phyloP scores from a whole-genome alignment of 2,888 invertebrate genomes.

The Zygothrica quintamaculata region DNA sequence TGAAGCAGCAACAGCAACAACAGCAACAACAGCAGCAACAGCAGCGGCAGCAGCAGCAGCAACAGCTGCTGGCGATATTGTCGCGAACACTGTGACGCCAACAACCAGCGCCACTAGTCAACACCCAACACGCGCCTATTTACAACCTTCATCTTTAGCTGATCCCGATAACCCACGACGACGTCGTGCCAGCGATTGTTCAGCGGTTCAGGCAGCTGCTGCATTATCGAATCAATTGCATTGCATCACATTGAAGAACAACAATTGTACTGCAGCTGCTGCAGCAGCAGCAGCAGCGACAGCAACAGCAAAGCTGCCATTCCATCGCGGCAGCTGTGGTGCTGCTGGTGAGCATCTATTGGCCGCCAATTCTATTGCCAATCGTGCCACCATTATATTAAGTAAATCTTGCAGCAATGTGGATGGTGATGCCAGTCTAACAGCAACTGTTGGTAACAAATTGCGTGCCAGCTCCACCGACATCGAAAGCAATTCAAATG shows the following conservation, averaged over 20 bases:
- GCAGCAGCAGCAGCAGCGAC: constrained; percentile 65
- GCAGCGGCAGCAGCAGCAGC: constrained; percentile 34
- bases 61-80: constrained; percentile 7
- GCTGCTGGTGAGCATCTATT: constrained; percentile 82
- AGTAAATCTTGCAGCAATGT: constrained; percentile 84
- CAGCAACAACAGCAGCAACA: constrained; percentile 21
- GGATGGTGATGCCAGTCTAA: constrained; percentile 65
- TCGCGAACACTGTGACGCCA: constrained; percentile 21
- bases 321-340: constrained; percentile 84
- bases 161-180: constrained; percentile 72
- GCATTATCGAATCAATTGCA: constrained; percentile 80
- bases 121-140: constrained; percentile 38
- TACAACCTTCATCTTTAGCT: constrained; percentile 51
- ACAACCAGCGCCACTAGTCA: constrained; percentile 51
- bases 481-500: constrained; percentile 69
- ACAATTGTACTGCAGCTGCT: constrained; percentile 70
- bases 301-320: constrained; percentile 63
- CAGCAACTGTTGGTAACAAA: constrained; percentile 40
- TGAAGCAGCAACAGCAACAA: constrained; percentile 41
- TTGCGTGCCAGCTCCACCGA: constrained; percentile 71
- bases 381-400: constrained; percentile 83
- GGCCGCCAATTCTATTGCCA: constrained; percentile 83
- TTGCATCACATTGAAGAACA: constrained; percentile 82
- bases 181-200: constrained; percentile 81
- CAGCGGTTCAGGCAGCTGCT: constrained; percentile 57